A percentile compares a stretch with the other conserved stretches of the same genome.
These are phyloP conservation scores for Lamprologus speciosus DNA, from an alignment of 2,113 vertebrate species.

Conservation along the genomic window DNA sequence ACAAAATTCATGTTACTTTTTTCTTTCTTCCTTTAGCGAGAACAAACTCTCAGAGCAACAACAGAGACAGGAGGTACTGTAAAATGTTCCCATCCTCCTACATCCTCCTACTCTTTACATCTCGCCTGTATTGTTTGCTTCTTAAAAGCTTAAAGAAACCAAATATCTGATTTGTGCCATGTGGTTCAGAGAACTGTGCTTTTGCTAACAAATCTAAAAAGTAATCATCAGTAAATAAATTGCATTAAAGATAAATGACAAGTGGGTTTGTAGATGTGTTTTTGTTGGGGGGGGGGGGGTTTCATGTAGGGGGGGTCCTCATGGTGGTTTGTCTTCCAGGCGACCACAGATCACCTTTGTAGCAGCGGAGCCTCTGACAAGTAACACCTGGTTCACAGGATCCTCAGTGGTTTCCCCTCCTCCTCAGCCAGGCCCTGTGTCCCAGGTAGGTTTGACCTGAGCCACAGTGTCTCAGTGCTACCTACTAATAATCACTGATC, in stretches of 20 bases:
- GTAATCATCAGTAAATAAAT: background rate
- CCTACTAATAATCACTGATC: background rate
- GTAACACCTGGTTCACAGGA: conserved; percentile 79
- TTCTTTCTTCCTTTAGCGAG: conserved; percentile 52
- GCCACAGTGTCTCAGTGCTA: background rate
- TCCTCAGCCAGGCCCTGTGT: conserved; percentile 66
- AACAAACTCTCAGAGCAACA: conserved; percentile 73
- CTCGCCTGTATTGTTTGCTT: background rate
- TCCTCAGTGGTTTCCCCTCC: conserved; percentile 42
- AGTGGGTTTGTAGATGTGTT: background rate
- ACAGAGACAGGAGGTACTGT: conserved; percentile 82
- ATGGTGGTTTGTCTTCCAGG: conserved; percentile 52
- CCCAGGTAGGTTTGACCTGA: conserved; percentile 66
- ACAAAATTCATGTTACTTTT: background rate
- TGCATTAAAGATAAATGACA: background rate
- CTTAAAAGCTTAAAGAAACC: background rate
- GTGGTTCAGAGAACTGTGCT: background rate
- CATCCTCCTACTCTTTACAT: background rate
- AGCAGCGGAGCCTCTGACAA: conserved; percentile 80
- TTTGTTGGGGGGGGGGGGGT: background rate
- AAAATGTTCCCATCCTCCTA: background rate
- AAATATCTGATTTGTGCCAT: background rate
- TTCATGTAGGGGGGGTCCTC: background rate
- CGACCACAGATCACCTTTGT: conserved; percentile 88
- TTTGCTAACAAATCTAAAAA: background rate